Conservation (phyloP, 2,888 invertebrate species). For the Tetramorium bicarinatum region DNA sequence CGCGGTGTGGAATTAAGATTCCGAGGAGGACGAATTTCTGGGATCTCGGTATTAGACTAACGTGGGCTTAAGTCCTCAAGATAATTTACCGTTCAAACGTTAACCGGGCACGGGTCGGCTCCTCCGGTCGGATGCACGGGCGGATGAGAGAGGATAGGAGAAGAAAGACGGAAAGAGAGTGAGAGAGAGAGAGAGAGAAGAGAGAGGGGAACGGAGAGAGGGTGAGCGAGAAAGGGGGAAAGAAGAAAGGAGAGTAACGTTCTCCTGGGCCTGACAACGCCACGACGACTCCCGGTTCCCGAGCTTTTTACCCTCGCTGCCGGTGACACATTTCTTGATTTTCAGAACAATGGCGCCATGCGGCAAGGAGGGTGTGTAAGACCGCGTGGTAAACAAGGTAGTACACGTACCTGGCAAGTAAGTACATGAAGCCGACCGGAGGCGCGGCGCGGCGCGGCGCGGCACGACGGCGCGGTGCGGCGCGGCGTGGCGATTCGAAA, state of each 20-base stretch:
- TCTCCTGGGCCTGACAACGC: conserved; percentile 82
- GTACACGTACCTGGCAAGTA: conserved; percentile 65
- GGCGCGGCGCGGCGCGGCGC: conserved; percentile 15
- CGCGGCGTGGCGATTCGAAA: conserved; percentile 72
- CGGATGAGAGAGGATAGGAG: conserved; percentile 33
- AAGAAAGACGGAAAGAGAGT: conserved; percentile 32
- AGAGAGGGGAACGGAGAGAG: conserved; percentile 23
- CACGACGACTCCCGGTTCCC: conserved; percentile 77
- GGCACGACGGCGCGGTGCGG: conserved; percentile 26
- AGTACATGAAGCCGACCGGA: conserved; percentile 59
- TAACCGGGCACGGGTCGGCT: conserved; percentile 71
- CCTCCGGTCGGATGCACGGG: conserved; percentile 60
- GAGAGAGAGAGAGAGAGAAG: conserved; percentile 28
- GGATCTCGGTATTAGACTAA: conserved; percentile 62
- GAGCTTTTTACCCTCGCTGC: conserved; percentile 84
- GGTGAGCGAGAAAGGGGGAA: conserved; percentile 46
- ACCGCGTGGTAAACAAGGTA: conserved; percentile 72
- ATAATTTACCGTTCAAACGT: conserved; percentile 82
- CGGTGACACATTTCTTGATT: conserved; percentile 86
- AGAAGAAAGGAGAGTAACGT: conserved; percentile 79
- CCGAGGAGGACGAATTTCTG: conserved; percentile 62
- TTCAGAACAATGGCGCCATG: conserved; percentile 84
- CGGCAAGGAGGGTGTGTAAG: conserved; percentile 78
- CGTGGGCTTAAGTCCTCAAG: conserved; percentile 71
- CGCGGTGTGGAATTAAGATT: conserved; percentile 79